A percentile compares a stretch with the other conserved stretches of the same genome.
These are phyloP conservation scores for Riptortus pedestris DNA, from an alignment of 1,140 invertebrate species.

Conservation along the genomic window DNA sequence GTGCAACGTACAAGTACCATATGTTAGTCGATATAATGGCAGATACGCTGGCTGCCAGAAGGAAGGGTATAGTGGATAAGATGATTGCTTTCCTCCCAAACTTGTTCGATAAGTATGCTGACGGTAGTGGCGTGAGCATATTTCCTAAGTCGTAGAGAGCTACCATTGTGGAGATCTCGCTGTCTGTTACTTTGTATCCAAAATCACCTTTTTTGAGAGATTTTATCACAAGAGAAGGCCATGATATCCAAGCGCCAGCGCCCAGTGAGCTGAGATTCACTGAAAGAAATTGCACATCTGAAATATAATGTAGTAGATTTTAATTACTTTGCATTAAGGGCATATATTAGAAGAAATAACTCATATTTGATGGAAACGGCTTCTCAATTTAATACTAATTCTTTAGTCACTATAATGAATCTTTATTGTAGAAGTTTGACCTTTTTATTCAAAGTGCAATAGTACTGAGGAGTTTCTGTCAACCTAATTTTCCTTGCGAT, in stretches of 20 bases:
- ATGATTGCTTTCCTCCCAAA: conserved; percentile 61
- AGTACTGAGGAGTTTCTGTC: too few relatives aligned
- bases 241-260: conserved; percentile 26
- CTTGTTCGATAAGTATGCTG: conserved; percentile 52
- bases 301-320: too few relatives aligned
- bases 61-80: conserved; percentile 48
- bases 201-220: conserved; percentile 22
- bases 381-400: too few relatives aligned
- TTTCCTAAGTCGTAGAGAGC: conserved; percentile 32
- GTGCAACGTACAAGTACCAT: conserved; percentile 43
- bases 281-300: too few relatives aligned
- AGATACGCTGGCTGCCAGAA: conserved; percentile 15
- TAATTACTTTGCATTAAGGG: too few relatives aligned
- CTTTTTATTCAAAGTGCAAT: too few relatives aligned
- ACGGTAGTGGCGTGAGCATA: conserved; percentile 31
- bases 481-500: too few relatives aligned
- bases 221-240: conserved; percentile 28
- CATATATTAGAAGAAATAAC: too few relatives aligned
- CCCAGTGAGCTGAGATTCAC: conserved; percentile 10
- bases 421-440: too few relatives aligned
- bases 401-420: too few relatives aligned
- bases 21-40: conserved; percentile 11
- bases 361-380: too few relatives aligned
- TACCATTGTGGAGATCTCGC: conserved; percentile 28
- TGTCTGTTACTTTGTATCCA: conserved; percentile 6